Evolutionary conservation across 2,113 vertebrate species (phyloP), one percentile per base, ranked within the genome.

Genomic region (Hemichromis elongatus): DNA sequence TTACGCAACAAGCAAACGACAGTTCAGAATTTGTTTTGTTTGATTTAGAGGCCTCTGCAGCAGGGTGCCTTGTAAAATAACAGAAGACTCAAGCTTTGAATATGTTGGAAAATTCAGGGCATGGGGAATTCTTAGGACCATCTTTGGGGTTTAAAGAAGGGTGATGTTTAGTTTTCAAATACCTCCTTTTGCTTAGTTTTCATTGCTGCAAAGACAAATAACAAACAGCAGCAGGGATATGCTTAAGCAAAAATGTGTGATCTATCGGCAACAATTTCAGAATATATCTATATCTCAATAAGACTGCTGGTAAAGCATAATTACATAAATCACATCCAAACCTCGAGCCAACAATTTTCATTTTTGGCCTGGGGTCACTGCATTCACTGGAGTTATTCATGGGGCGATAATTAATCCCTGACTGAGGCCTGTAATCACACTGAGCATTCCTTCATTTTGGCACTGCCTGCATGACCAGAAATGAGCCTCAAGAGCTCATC

Each of bases 381-480:
- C 45, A 79, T 80, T 82, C 82, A 80, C 12, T 42, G 82, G 57
- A 90, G 82, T 80, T 73, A 87, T 68, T 84, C 53, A 57, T 7
- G 77, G 78, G 40, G 19, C 2, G 33, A 18, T 82, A 86, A 88
- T 87, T 87, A 88, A 81, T 85, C 70, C 81, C 26, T 8, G 3
- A 14, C 18, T 26, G 8, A 45, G 79, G 73, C 18, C 83, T 42
- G 1, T 73, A 83, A 89, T 89, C 59, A 85, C 47, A 37, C 7
- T 40, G 5, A 79, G 82, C 90, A 92, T 92, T 90, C 81, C 79
- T 89, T 57, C 54, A n/a, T 33, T 82, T 79, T 9, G 66, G 80
- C 77, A 78, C 37, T 3, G 54, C 30, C 33, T 63, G 8, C 30
- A 24, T 53, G 68, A 79, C 59, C 88, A 90, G 30, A 82, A 78